Conservation (phyloP, 2,797 vertebrate species). For the Muscicapa comitata region DNA sequence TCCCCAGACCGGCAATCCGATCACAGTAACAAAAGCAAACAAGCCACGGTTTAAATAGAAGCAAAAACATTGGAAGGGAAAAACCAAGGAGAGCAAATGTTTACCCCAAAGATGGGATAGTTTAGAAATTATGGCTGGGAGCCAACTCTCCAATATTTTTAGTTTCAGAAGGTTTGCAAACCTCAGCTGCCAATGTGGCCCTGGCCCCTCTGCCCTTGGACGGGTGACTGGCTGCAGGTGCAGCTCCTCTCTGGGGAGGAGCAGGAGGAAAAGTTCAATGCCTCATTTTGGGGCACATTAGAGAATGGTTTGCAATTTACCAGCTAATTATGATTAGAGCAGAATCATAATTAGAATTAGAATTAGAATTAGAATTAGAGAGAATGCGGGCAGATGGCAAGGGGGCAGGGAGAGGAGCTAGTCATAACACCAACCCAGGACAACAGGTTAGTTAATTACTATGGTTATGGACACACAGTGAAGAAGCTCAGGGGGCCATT, state of each 20-base stretch:
- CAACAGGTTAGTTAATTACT: not conserved
- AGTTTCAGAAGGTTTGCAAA: not conserved
- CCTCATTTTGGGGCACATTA: not conserved
- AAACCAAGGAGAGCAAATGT: not conserved
- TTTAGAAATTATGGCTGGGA: not conserved
- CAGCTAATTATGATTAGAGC: not conserved
- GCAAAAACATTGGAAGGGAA: not conserved
- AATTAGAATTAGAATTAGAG: too few relatives aligned
- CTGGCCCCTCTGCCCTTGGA: not conserved
- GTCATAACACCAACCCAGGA: too few relatives aligned
- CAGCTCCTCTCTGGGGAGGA: not conserved
- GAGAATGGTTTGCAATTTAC: not conserved
- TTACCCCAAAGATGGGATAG: not conserved
- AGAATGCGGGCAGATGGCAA: too few relatives aligned
- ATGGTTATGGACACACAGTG: not conserved
- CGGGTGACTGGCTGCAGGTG: accelerated
- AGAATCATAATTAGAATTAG: too few relatives aligned
- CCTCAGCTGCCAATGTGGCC: not conserved
- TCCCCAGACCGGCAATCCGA: not conserved
- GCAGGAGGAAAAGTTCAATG: not conserved
- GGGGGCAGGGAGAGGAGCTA: too few relatives aligned
- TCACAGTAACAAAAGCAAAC: conserved; percentile 9
- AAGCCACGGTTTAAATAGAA: conserved; percentile 7
- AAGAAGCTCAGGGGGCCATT: not conserved
- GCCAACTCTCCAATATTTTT: not conserved